A percentile compares a stretch with the other conserved stretches of the same genome.
Conservation (phyloP, 2,113 vertebrate species). For the Podiceps cristatus region DNA sequence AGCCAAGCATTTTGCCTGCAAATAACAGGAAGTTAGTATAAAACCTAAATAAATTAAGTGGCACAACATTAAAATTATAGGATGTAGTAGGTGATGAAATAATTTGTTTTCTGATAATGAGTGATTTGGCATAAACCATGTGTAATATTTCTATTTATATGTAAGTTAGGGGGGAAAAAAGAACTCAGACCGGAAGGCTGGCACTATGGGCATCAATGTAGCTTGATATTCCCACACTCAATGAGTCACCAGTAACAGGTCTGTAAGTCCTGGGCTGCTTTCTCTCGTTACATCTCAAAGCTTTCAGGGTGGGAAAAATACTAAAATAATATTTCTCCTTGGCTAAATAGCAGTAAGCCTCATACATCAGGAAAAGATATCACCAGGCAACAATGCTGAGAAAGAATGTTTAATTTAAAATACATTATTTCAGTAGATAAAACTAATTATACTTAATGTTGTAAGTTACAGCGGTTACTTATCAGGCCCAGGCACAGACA, state of each 20-base stretch:
- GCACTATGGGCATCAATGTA: not conserved
- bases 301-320: not conserved
- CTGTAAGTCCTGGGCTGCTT: not conserved
- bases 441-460: not conserved
- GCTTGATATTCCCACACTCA: not conserved
- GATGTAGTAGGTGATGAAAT: not conserved
- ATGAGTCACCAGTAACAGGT: not conserved
- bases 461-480: not conserved
- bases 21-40: no score
- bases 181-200: not conserved
- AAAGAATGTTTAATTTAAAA: not conserved
- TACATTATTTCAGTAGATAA: not conserved
- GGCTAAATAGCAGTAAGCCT: not conserved
- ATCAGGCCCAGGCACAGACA: not conserved
- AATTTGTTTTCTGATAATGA: constrained; percentile 22
- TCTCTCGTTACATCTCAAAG: not conserved
- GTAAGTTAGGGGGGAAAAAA: not conserved
- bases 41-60: constrained; percentile 1
- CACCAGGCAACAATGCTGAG: not conserved
- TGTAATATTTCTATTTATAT: constrained; percentile 2
- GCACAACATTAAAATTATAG: not conserved
- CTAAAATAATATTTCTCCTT: not conserved
- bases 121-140: not conserved
- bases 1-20: not conserved
- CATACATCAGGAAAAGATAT: not conserved